Base-by-base conservation (phyloP, 2,113 vertebrate species). In the Corythoichthys haematopterus region DNA sequence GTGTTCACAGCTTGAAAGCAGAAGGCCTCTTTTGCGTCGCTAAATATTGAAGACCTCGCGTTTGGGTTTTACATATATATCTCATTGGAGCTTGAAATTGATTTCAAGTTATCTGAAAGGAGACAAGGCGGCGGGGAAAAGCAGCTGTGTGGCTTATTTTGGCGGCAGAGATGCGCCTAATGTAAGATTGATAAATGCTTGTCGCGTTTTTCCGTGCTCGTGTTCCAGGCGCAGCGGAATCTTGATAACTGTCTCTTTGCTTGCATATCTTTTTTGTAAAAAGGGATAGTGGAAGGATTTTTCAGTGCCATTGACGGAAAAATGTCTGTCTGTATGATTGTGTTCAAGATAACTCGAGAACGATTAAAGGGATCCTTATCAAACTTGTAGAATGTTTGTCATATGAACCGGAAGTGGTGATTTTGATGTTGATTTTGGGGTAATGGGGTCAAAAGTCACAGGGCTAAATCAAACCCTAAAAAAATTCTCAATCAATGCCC, bases 51-150 rank as follows among this genome's bases (percentile, higher is more conserved):
- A 88, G 72, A 71, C 69, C 78, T 69, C 76, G 72, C 65, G 79
- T 87, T 86, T 81, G 76, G 57, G 66, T 80, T 85, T 89, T 85
- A 87, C 84, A 88, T 80, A 79, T 79, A 85, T 78, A 79, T 89
- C 84, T 91, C 87, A 87, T 86, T 86, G 90, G 90, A 88, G 88
- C 88, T 80, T 91, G 88, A 89, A 89, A 89, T 90, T 88, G 90
- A 91, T 89, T 88, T 88, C 83, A 89, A 85, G 84, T 86, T 78
- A 72, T 74, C 78, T 81, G 81, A 83, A 76, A 81, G 72, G 75
- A 87, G 81, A 87, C 80, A 74, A 78, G 84, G 82, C 66, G 79
- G 83, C 69, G 45, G 74, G 64, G 65, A 51, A 52, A 59, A 57
- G 69, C 55, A 79, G 71, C 67, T n/a, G 15, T 50, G 61, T 47